These are phyloP conservation scores for Chaetodon trifasciatus DNA, from an alignment of 2,797 vertebrate species.

Conservation along the genomic window DNA sequence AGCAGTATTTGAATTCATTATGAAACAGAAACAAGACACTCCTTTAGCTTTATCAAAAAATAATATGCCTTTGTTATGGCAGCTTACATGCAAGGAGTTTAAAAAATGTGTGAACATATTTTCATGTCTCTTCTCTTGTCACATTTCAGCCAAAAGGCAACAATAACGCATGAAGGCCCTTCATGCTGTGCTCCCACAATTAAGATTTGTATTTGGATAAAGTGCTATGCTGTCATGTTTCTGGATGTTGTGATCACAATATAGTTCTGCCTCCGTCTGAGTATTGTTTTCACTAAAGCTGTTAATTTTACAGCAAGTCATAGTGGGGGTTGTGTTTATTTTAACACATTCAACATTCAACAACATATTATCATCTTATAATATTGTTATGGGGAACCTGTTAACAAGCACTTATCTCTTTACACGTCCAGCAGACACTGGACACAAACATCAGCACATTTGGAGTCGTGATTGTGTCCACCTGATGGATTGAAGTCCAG, in stretches of 20 bases:
- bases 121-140: slow-evolving; percentile 10
- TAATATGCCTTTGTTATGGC: slow-evolving; percentile 38
- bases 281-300: background rate
- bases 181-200: background rate
- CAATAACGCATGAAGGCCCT: slow-evolving; percentile 6
- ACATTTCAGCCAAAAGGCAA: slow-evolving; percentile 22
- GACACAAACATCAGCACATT: background rate
- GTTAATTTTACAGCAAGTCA: background rate
- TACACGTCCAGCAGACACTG: background rate
- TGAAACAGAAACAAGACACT: slow-evolving; percentile 38
- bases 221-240: background rate
- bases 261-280: background rate
- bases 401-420: background rate
- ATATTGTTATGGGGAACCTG: background rate
- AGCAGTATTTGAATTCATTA: slow-evolving; percentile 41
- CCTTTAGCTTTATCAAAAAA: slow-evolving; percentile 32
- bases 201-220: slow-evolving; percentile 7
- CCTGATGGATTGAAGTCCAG: background rate
- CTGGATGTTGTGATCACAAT: background rate
- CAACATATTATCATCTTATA: background rate
- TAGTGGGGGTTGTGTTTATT: background rate
- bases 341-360: background rate
- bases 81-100: slow-evolving; percentile 12
- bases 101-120: slow-evolving; percentile 37
- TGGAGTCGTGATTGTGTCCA: background rate